Evolutionary conservation across 1,140 invertebrate species (phyloP).

Genomic region (Euwallacea similis): DNA sequence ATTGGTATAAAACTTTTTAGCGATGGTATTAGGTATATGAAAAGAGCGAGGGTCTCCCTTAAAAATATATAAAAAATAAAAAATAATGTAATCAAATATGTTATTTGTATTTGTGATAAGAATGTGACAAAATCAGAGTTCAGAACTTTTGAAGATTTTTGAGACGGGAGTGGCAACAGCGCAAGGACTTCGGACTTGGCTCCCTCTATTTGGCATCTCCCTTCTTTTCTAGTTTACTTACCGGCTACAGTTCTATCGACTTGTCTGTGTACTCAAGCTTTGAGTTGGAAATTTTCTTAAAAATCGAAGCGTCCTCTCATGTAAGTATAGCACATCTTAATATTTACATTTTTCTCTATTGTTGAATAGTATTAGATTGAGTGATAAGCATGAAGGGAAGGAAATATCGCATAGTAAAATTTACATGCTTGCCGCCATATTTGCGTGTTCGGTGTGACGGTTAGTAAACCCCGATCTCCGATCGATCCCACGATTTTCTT

Average conservation of each 20-base stretch:
- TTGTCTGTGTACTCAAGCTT: constrained; percentile 19
- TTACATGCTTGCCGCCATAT: constrained; percentile 35
- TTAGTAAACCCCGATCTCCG: constrained; percentile 47
- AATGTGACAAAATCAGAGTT: no score
- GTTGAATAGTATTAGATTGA: background rate
- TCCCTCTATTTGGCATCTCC: constrained; percentile 24
- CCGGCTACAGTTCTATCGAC: constrained; percentile 20
- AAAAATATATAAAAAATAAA: no score
- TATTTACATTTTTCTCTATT: constrained; percentile 3
- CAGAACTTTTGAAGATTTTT: no score
- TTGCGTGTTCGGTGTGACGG: constrained; percentile 44
- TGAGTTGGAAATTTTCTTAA: constrained; percentile 8
- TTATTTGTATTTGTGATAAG: no score
- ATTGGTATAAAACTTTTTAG: no score
- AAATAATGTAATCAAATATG: no score
- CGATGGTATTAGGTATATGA: no score
- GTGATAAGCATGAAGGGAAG: background rate
- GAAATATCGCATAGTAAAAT: constrained; percentile 5
- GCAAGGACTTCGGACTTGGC: background rate
- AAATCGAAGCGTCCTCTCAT: constrained; percentile 11
- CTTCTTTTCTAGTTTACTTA: constrained; percentile 20
- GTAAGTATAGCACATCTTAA: constrained; percentile 24
- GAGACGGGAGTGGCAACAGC: background rate
- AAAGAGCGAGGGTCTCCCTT: no score
- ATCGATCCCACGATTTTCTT: constrained; percentile 40